A percentile compares a stretch with the other conserved stretches of the same genome.
phyloP scores from a whole-genome alignment of 2,113 vertebrate species.

The Proteles cristata region DNA sequence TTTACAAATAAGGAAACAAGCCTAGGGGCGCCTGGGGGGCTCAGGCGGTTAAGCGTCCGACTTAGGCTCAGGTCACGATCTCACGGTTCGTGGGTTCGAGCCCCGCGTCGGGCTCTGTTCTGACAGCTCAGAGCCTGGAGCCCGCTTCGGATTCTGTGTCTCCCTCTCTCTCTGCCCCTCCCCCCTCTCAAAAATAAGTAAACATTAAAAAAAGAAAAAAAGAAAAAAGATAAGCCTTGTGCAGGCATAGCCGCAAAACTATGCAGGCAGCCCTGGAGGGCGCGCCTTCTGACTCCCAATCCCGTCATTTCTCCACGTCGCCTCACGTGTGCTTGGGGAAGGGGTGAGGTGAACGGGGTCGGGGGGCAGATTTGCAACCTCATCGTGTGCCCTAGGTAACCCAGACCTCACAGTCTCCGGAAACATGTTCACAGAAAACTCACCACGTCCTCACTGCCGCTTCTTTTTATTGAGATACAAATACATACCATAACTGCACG shows the following conservation, averaged over 20 bases:
- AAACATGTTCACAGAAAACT: not conserved
- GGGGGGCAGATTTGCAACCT: fast-evolving
- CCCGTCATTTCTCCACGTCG: fast-evolving
- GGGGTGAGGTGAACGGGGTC: not conserved
- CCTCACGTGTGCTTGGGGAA: fast-evolving
- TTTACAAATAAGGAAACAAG: not conserved
- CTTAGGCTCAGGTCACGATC: too few relatives aligned
- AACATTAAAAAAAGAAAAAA: too few relatives aligned
- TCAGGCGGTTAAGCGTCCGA: too few relatives aligned
- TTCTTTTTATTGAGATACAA: not conserved
- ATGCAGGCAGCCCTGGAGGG: fast-evolving
- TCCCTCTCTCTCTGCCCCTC: too few relatives aligned
- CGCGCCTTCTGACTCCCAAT: not conserved
- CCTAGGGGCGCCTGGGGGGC: too few relatives aligned
- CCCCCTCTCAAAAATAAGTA: too few relatives aligned
- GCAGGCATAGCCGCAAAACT: fast-evolving
- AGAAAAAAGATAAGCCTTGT: not conserved
- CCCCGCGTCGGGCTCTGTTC: too few relatives aligned
- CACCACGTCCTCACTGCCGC: not conserved
- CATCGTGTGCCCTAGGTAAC: fast-evolving
- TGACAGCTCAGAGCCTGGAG: too few relatives aligned
- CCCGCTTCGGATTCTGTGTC: too few relatives aligned
- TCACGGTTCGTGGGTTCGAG: too few relatives aligned
- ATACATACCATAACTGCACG: fast-evolving
- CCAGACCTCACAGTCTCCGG: too few relatives aligned